Base-by-base conservation (phyloP, 2,113 vertebrate genomes). In the Grallaria varia region DNA sequence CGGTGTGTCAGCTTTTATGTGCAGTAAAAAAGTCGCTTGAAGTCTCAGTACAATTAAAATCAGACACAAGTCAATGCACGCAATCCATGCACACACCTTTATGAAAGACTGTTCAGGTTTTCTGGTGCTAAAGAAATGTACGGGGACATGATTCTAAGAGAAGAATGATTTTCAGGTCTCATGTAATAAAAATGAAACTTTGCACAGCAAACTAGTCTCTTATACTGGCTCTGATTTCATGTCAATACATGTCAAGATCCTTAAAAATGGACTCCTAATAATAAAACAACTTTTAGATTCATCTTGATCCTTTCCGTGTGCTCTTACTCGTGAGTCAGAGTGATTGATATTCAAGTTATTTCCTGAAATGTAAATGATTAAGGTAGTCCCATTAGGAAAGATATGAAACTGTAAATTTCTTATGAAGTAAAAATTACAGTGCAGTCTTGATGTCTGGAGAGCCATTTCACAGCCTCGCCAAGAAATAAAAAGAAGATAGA, bases 261-360 rank as follows among this genome's bases (percentile, higher is more conserved):
- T 97, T 94, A 95, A 91, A 97, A 96, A 97, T 92, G 96, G 96
- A 75, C 50, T 97, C 8, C 66, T 98, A 94, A 88, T 97, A 95
- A 95, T 97, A 95, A 96, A 97, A 81, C 76, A 55, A 95, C 91
- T 96, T 92, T 74, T 87, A 75, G 66, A 95, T 88, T 84, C 8
- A 92, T 83, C 59, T 95, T 17, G 28, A 87, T 96, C 90, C 52
- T 82, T 94, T 82, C 49, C 91, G 19, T 89, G 89, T 90, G 83
- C 92, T 92, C 50, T 94, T 90, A 83, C 44, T 76, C 95, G 33
- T 71, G 84, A 96, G 93, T 96, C 94, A 94, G 90, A 55, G 74
- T 96, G 90, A 93, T 89, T 96, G 76, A 84, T 92, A 42, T 55
- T 67, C n/a, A 63, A 95, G 58, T 95, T 96, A 95, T 88, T 95